phyloP scores from a whole-genome alignment of 2,797 vertebrate species.

The Spinibarbus caldwelli region DNA sequence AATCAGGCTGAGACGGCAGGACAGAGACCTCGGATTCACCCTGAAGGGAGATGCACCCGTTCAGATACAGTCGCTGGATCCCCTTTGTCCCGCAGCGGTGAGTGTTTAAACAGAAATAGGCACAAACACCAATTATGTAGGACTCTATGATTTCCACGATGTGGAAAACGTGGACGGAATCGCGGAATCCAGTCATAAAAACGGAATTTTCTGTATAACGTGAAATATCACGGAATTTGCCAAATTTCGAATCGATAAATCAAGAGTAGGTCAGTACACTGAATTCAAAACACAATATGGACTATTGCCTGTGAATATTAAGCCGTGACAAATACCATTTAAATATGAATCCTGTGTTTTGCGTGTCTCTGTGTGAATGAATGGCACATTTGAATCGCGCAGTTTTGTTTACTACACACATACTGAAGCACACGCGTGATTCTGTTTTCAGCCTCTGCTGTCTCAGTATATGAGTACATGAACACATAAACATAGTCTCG shows the following conservation, averaged over 20 bases:
- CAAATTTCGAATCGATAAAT: not conserved
- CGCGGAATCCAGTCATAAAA: not conserved
- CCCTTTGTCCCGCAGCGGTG: slow-evolving; percentile 85
- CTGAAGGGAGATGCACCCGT: slow-evolving; percentile 89
- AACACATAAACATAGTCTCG: too few species aligned
- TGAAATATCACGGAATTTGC: not conserved
- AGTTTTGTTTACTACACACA: not conserved
- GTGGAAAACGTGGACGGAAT: not conserved
- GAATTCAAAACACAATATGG: not conserved
- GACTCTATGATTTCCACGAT: not conserved
- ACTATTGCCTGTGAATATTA: not conserved
- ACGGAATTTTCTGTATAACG: not conserved
- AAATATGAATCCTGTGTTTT: not conserved
- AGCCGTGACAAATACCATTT: not conserved
- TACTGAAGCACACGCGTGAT: not conserved
- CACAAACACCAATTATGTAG: not conserved
- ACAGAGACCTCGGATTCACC: slow-evolving; percentile 87
- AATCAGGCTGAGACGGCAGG: slow-evolving; percentile 73
- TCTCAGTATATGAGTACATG: not conserved
- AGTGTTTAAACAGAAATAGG: slow-evolving; percentile 71
- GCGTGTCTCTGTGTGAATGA: not conserved
- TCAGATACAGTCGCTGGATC: slow-evolving; percentile 89
- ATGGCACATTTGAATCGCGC: not conserved
- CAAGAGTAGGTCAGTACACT: not conserved
- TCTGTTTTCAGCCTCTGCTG: not conserved